Conservation (phyloP, 2,797 vertebrate species). For the Poeciliopsis infans region DNA sequence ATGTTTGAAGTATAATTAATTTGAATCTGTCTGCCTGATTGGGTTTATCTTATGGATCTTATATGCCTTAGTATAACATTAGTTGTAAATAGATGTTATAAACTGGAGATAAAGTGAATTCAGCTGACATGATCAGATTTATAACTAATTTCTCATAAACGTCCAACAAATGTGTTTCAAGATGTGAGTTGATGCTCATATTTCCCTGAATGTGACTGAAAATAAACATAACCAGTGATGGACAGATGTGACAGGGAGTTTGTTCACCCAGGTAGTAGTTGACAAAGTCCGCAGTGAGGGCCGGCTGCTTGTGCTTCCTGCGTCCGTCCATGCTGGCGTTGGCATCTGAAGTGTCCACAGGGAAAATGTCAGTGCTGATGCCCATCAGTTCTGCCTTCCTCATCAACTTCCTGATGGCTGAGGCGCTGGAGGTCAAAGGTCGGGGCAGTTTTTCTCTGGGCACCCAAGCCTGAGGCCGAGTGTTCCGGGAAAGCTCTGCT, state of each 20-base stretch:
- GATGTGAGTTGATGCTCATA: background rate
- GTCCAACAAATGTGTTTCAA: background rate
- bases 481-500: constrained; percentile 93
- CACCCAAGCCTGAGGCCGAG: constrained; percentile 96
- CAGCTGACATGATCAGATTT: background rate
- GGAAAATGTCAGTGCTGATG: constrained; percentile 98
- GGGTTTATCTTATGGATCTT: background rate
- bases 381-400: constrained; percentile 98
- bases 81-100: background rate
- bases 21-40: background rate
- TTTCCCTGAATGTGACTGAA: background rate
- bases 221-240: background rate
- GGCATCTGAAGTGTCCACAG: constrained; percentile 95
- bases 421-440: constrained; percentile 96
- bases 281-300: constrained; percentile 96
- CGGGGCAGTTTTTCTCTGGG: constrained; percentile 95
- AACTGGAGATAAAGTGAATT: background rate
- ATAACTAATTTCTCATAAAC: background rate
- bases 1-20: background rate
- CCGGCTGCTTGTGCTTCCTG: constrained; percentile 96
- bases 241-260: background rate
- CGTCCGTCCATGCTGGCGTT: constrained; percentile 95
- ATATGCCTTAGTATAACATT: background rate
- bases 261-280: constrained; percentile 96
- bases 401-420: constrained; percentile 96